Conservation (phyloP, 2,888 invertebrate species). For the Eupeodes luniger region DNA sequence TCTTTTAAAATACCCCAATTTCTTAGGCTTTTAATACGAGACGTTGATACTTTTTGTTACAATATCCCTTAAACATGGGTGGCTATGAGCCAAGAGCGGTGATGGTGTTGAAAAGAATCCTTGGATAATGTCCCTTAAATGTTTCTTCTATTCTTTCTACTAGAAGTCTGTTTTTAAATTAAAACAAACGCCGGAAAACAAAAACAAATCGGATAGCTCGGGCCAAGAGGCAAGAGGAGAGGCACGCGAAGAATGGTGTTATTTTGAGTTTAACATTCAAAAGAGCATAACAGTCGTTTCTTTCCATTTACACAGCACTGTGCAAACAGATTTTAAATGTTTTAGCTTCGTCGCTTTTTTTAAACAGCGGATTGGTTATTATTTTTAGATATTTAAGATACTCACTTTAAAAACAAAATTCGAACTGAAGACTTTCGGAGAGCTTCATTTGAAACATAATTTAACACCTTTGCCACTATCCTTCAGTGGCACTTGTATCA, state of each 20-base stretch:
- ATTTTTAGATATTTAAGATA: no score
- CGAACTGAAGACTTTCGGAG: no score
- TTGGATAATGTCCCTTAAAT: slow-evolving; percentile 60
- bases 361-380: no score
- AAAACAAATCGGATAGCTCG: background rate
- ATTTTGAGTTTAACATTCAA: slow-evolving; percentile 42
- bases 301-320: background rate
- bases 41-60: slow-evolving; percentile 45
- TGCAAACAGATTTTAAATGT: background rate
- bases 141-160: slow-evolving; percentile 31
- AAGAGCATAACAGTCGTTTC: slow-evolving; percentile 26
- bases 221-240: background rate
- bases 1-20: slow-evolving; percentile 57
- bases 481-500: no score
- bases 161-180: slow-evolving; percentile 46
- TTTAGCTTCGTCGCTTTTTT: no score
- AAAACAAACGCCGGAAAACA: slow-evolving; percentile 63
- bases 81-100: slow-evolving; percentile 43
- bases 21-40: slow-evolving; percentile 46
- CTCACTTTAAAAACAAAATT: no score
- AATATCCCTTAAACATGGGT: slow-evolving; percentile 46
- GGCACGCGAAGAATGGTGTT: background rate
- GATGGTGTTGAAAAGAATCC: slow-evolving; percentile 65
- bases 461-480: no score
- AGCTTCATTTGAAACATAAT: no score